Conservation (phyloP, 2,113 vertebrate genomes). For the Caranx ignobilis region DNA sequence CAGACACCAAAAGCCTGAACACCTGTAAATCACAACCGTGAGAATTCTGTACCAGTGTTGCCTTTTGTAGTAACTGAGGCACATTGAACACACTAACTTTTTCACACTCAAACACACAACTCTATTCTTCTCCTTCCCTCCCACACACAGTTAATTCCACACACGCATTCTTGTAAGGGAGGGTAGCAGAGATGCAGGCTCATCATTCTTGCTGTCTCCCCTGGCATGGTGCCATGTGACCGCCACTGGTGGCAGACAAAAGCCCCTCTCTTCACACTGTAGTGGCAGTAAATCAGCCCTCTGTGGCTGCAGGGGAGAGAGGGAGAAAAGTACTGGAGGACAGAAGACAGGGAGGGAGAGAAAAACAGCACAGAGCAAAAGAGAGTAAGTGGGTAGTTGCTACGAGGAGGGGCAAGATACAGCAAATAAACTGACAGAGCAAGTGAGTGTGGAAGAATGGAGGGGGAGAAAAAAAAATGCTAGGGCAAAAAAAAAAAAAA, state of each 20-base stretch:
- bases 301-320: conserved; percentile 50
- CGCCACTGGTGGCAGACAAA: conserved; percentile 66
- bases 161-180: conserved; percentile 9
- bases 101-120: not conserved
- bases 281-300: conserved; percentile 67
- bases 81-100: not conserved
- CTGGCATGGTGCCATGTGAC: conserved; percentile 54
- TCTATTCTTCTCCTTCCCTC: conserved; percentile 9
- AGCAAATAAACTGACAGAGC: conserved; percentile 8
- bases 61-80: too few species aligned
- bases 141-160: conserved; percentile 15
- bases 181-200: conserved; percentile 40
- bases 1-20: too few species aligned
- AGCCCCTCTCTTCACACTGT: conserved; percentile 52
- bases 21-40: too few species aligned
- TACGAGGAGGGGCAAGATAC: not conserved
- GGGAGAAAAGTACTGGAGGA: conserved; percentile 20
- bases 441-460: conserved; percentile 39
- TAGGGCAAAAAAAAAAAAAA: conserved; percentile 2
- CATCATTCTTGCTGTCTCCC: conserved; percentile 34
- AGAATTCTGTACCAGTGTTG: too few species aligned
- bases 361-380: not conserved
- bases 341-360: not conserved
- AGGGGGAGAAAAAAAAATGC: not conserved
- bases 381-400: not conserved